Base-by-base conservation (phyloP, 1,140 invertebrate species). In the Ips nitidus region DNA sequence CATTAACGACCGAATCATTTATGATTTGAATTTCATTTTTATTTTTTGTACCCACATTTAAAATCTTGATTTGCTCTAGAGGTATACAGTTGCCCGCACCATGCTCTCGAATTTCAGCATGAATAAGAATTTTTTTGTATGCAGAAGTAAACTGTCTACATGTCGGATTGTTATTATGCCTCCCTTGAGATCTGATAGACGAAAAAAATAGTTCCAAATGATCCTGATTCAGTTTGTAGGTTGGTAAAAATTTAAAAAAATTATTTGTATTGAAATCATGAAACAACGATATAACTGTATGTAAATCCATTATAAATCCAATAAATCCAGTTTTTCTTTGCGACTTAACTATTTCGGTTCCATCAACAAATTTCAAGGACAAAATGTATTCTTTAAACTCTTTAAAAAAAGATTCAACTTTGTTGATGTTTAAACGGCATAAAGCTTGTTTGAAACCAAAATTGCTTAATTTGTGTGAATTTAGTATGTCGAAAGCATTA, bases 81-180 rank as follows among this genome's bases (percentile, higher is more conserved):
- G 68, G 47, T 8, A 73, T 52, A 58, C 68, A 70, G 55, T 67
- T 73, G 42, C 68, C 68, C 38, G 69, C 53, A 6, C 71, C 68
- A 52, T 45, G 41, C 5, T 73, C 65, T 40, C 41, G 41, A 6
- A 71, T n/a, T 69, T 74, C 73, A 6, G 53, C 5, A 60, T 67
- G 66, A 37, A 74, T 58, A 36, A 71, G 39, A 42, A 71, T 5
- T 52, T 63, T 63, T 43, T 63, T 63, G 41, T 50, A 63, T 4
- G 60, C 60, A 52, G 60, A 6, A 7, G 43, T 63, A 52, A 74
- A 71, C 64, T 74, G 70, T 7, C 58, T 61, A 7, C 65, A 69
- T 38, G 50, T 71, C 1, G 73, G 70, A 41, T 74, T 74, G 41
- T 74, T 69, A 56, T 74, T 65, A 43, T 65, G 41, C 4, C 63